Base-by-base conservation (phyloP, 2,797 vertebrate species). In the Zalophus californianus region DNA sequence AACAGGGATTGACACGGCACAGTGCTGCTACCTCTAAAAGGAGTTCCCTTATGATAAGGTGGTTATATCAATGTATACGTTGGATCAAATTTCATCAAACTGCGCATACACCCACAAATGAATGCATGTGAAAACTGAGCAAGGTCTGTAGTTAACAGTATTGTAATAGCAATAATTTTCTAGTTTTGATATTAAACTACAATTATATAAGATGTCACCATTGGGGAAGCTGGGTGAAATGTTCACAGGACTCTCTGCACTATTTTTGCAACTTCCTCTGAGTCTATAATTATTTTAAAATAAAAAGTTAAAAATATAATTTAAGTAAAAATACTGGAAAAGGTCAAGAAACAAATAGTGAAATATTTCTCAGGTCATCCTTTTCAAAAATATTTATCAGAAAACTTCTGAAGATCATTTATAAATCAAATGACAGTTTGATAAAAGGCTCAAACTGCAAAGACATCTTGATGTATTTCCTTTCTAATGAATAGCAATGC, bases 311-410 rank as follows among this genome's bases (percentile, higher is more conserved):
- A 58, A 64, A 91, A 91, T 80, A 64, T 18, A 86, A 62, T 68
- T 86, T 82, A 80, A 78, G 68, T 54, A 91, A 23, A 90, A 82
- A 72, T 68, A 54, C 48, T 78, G 21, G n/a, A 58, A 70, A 88
- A 50, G 25, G 78, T 90, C 29, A 48, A 66, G 56, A 44, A 90
- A 68, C 79, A 52, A 94, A 66, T 78, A 83, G 14, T 68, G 32
- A 79, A 90, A 13, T 75, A 44, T 44, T 91, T 92, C 60, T 90
- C 41, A 80, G 32, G 25, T 94, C 3, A 82, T 41, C 10, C 82
- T 91, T 91, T 95, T 80, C 0, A 95, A 66, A 90, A 90, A 52
- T 54, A n/a, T 27, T 80, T 80, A 88, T 18, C 38, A 94, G 50
- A 92, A 86, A 56, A 58, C 41, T 48, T 77, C 35, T 82, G 48